Evolutionary conservation across 1,140 invertebrate species (phyloP), one percentile per base, ranked within the genome.

Genomic region (Eumeta japonica): DNA sequence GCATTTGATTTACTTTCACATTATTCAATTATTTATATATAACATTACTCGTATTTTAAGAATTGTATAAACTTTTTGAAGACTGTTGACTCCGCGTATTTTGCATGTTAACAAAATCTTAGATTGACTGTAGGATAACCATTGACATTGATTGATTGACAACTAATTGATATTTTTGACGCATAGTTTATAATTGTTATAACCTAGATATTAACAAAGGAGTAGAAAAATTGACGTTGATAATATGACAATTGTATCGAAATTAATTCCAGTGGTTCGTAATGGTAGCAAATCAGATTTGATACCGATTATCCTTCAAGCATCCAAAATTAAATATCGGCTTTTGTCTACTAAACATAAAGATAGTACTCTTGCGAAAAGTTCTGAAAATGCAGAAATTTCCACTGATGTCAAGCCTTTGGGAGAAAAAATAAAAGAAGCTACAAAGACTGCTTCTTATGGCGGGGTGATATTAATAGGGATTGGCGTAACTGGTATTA

Each of bases 401-500:
- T 79, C 79, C 14, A 81, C 79, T 4, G 79, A 84, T 68, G 83
- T 85, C 2, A 75, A 78, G 36, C 81, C 83, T 13, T 48, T 85
- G 4, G 81, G 81, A 16, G 82, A 84, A 55, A 85, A 83, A 81
- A 89, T 93, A 2, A 93, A 91, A 74, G 88, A 93, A 73, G 88
- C 87, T 17, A 88, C 88, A 15, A 91, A 92, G 63, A 92, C 90
- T 46, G 84, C 80, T 20, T 88, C 86, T 30, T 92, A 93, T 52
- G 79, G 86, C 42, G 83, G 83, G 9, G 81, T 94, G n/a, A 90
- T 94, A 36, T 39, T 92, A 17, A 62, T 81, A 18, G 90, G 91
- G 11, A 54, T 92, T 28, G 86, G 85, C 14, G 79, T 92, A 0
- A 90, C 87, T 15, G 85, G 83, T 31, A 61, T 86, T 2, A 84